A percentile compares a stretch with the other conserved stretches of the same genome.
Conservation (phyloP, 2,797 vertebrate species). For the Alauda arvensis region DNA sequence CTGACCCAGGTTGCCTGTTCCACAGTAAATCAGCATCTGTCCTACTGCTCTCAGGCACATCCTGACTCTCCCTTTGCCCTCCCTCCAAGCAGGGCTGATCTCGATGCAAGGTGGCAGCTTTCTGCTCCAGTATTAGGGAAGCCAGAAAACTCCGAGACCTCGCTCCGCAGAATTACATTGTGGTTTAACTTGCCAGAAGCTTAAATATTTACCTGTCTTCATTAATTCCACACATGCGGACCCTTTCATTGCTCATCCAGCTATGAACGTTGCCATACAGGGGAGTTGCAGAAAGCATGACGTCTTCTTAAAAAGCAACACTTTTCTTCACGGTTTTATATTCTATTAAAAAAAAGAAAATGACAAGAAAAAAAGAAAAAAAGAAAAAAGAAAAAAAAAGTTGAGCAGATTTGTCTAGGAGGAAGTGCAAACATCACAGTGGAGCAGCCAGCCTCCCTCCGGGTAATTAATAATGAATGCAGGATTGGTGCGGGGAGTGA, state of each 20-base stretch:
- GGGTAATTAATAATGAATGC: conserved; percentile 64
- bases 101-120: not conserved
- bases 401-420: conserved; percentile 62
- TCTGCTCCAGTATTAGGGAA: not conserved
- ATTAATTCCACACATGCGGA: conserved; percentile 84
- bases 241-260: conserved; percentile 83
- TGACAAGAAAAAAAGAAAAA: no score
- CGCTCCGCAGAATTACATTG: conserved; percentile 13
- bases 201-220: conserved; percentile 80
- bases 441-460: conserved; percentile 42
- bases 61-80: not conserved
- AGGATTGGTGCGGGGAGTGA: conserved; percentile 35
- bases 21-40: conserved; percentile 62
- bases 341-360: conserved; percentile 59
- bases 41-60: conserved; percentile 2
- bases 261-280: conserved; percentile 84
- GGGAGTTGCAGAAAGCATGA: conserved; percentile 84
- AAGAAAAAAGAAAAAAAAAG: not conserved
- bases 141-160: not conserved
- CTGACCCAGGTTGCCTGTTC: conserved; percentile 62
- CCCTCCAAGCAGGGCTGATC: not conserved
- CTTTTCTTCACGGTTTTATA: conserved; percentile 66
- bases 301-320: conserved; percentile 69
- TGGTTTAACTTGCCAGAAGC: conserved; percentile 53
- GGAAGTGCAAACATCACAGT: conserved; percentile 39